Conservation (phyloP, 2,797 vertebrate genomes). For the Rhinella marina region DNA sequence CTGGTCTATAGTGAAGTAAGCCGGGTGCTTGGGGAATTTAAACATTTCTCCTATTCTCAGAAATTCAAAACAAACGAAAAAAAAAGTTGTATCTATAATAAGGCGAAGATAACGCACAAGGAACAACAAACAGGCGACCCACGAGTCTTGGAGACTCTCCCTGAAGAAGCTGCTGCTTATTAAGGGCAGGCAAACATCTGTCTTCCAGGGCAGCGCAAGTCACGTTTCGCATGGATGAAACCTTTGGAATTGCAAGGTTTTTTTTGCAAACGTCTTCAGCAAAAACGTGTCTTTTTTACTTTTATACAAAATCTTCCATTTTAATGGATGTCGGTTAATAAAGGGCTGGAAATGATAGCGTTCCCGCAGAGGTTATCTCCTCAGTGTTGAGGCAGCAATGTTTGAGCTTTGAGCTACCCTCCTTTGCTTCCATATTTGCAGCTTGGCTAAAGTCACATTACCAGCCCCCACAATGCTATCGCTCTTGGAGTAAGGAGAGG, state of each 20-base stretch:
- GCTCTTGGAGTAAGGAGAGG: too few species aligned
- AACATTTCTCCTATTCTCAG: background rate
- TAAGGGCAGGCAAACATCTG: constrained; percentile 47
- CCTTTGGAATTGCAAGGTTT: background rate
- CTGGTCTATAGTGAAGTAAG: constrained; percentile 41
- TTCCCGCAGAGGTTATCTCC: too few species aligned
- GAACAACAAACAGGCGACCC: background rate
- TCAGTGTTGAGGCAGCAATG: too few species aligned
- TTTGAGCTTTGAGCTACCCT: background rate
- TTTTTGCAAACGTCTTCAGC: background rate
- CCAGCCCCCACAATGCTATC: too few species aligned
- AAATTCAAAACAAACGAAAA: background rate
- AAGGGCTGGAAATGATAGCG: too few species aligned
- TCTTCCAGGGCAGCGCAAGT: background rate
- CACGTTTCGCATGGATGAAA: background rate
- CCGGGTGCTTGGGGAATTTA: constrained; percentile 36
- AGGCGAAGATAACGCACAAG: background rate
- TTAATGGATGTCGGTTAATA: too few species aligned
- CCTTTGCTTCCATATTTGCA: too few species aligned
- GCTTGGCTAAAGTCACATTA: too few species aligned
- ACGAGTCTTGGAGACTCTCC: background rate
- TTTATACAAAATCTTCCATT: background rate
- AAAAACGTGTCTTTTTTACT: too few species aligned
- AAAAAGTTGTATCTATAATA: background rate
- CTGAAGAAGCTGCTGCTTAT: constrained; percentile 21